A percentile compares a stretch with the other conserved stretches of the same genome.
Evolutionary conservation across 2,888 invertebrate species (phyloP).

Genomic region (Acanthosepion pharaonis): DNA sequence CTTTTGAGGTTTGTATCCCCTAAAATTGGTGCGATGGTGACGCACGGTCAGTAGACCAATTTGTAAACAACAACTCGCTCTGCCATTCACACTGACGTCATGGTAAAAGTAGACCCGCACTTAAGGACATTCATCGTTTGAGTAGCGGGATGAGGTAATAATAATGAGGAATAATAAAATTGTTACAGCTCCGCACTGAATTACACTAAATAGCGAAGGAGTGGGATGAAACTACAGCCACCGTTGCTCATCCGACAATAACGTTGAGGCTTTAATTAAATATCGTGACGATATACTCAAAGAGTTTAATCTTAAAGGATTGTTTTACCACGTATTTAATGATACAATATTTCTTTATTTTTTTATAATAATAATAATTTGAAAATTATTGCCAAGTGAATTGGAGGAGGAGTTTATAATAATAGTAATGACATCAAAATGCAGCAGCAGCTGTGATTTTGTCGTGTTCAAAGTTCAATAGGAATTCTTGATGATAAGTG

Average conservation of each 20-base stretch:
- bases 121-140: neutral
- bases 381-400: neutral
- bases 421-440: constrained; percentile 33
- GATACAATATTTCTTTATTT: neutral
- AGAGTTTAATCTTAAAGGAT: neutral
- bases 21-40: neutral
- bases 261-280: neutral
- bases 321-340: neutral
- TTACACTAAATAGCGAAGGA: neutral
- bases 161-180: neutral
- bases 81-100: constrained; percentile 39
- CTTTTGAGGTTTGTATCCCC: constrained; percentile 18
- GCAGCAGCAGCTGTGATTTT: constrained; percentile 20
- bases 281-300: neutral
- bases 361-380: neutral
- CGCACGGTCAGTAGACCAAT: neutral
- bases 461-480: constrained; percentile 4
- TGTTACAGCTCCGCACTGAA: neutral
- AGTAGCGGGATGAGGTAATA: neutral
- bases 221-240: neutral
- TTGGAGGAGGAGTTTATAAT: constrained; percentile 1
- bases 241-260: neutral
- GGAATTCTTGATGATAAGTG: neutral
- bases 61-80: constrained; percentile 37
- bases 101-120: constrained; percentile 2